Base-by-base conservation (phyloP, 1,140 invertebrate species). In the Drosophila micromelanica region DNA sequence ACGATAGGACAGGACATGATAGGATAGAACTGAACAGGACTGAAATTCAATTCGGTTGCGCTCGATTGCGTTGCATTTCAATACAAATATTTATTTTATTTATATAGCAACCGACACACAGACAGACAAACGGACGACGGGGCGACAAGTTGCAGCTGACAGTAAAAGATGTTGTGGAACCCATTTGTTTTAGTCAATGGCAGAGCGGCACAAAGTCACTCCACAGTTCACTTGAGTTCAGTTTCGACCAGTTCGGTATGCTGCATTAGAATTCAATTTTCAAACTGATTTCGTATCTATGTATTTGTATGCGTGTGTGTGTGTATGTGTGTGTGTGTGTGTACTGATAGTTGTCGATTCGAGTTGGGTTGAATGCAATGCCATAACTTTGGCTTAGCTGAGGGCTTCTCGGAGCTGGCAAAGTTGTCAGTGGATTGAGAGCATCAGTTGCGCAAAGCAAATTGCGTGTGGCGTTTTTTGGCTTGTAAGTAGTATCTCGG, bases 61-160 rank as follows among this genome's bases (percentile, higher is more conserved):
- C 82, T 87, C 82, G 82, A 87, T 87, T 87, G 82, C 82, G 79
- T 87, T 87, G 82, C 84, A 86, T 86, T 86, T 86, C 82, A 86
- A 86, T 86, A 86, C 87, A 86, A 86, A 86, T 86, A 86, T 86
- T 86, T 86, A 86, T 86, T 86, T 86, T 86, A 86, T 86, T 87
- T 89, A 86, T 82, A 89, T 54, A 54, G 46, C 37, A 63, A 63
- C 35, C 48, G 40, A 38, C 57, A 71, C 32, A 71, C 23, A 59
- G n/a, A 54, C 13, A 37, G 37, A 79, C 59, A 78, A 73, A 81
- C 76, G 69, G 73, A 86, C 67, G 73, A 86, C 67, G 64, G 67
- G 57, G 72, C 72, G 82, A 87, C 84, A 89, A 89, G 84, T 87
- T 87, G 82, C 82, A 87, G 82, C 76, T 87, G 82, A 87, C 82